Percentiles rank a stretch among this genome's conserved stretches.
Conservation (phyloP, 2,113 vertebrate genomes). For the Glaucomys volans region DNA sequence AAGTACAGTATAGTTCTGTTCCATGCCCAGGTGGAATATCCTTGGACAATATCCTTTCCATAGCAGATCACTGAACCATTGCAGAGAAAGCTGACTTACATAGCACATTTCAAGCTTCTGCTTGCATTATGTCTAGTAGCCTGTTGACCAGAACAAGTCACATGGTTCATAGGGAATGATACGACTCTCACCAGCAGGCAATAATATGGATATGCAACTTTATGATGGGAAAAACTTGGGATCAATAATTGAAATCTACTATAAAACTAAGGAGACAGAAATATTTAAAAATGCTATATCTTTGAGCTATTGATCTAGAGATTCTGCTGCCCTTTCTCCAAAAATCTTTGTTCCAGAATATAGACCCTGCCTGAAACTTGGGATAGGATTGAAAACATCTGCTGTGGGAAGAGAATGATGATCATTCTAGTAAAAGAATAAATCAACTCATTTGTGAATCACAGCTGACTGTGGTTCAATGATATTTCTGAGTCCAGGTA, state of each 20-base stretch:
- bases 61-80: not conserved
- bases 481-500: not conserved
- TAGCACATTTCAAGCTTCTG: not conserved
- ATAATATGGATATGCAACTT: not conserved
- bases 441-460: no score
- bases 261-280: not conserved
- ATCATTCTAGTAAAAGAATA: not conserved
- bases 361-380: not conserved
- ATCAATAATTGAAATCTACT: not conserved
- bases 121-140: not conserved
- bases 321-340: not conserved
- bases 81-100: not conserved
- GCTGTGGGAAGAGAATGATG: not conserved
- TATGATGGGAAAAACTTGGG: not conserved
- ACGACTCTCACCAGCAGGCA: rapidly evolving
- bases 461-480: not conserved
- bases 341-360: not conserved
- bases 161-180: not conserved
- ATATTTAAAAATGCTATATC: not conserved
- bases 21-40: not conserved
- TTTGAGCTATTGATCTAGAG: not conserved
- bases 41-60: not conserved
- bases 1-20: not conserved
- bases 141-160: not conserved
- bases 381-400: not conserved